Evolutionary conservation across 2,888 invertebrate genomes (phyloP), one percentile per base, ranked within the genome.

Genomic region (Ectemnius continuus): DNA sequence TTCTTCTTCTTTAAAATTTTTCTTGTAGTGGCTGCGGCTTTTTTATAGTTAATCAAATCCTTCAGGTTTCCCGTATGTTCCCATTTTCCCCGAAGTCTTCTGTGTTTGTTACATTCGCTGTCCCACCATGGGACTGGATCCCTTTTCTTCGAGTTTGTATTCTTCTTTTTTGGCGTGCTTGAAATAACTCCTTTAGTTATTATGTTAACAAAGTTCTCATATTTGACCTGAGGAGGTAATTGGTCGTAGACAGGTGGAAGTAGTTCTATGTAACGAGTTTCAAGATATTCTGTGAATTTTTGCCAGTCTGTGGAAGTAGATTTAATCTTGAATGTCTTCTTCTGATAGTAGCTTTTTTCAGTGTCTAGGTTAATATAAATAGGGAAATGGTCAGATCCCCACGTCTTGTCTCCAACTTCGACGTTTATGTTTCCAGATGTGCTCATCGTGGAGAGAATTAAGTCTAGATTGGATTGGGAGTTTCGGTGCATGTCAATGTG

Each of bases 311-410:
- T 69, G 0, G 16, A 11, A 13, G 3, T 36, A 18, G 61, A 47
- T 13, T 66, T 14, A 16, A 67, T 58, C 61, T 62, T 62, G 13
- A 67, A 58, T 0, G 36, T 13, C 13, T 70, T 61, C 61, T 47
- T 26, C n/a, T 20, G 13, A 48, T 57, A 61, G 16, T 18, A 56
- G 1, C 0, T 16, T 65, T 36, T 65, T 45, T 57, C 18, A 36
- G 8, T 18, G 4, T 57, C 28, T 45, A 57, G 3, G 8, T 65
- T 57, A n/a, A 65, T 45, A n/a, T 16, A 36, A 1, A 65, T 47
- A 2, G 57, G 45, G 14, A n/a, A 61, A 18, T 65, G 58, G 28
- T 68, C 28, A 8, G 68, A 67, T 14, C 62, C 48, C 58, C 18
- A 57, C 4, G 58, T 68, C 23, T 68, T 57, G 8, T 62, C 47